phyloP scores from a whole-genome alignment of 1,140 invertebrate genomes.

The Pomacea maculata region DNA sequence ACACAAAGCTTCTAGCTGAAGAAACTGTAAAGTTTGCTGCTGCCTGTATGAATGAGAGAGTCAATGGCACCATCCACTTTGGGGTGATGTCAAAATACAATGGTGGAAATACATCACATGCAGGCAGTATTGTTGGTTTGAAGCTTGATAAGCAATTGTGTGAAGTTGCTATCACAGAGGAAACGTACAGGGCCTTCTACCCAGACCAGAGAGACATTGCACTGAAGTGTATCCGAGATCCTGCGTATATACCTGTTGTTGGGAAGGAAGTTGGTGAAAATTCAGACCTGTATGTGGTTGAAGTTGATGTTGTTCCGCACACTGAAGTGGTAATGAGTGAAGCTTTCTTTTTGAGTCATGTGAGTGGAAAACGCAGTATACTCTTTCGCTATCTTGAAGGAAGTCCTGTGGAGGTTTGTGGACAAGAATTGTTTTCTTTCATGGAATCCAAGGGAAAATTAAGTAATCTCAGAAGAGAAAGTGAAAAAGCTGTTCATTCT shows the following conservation, averaged over 20 bases:
- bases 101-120: background rate
- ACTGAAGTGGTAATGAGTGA: slow-evolving; percentile 5
- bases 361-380: background rate
- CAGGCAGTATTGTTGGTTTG: slow-evolving; percentile 27
- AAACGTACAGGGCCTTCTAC: slow-evolving; percentile 22
- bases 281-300: slow-evolving; percentile 22
- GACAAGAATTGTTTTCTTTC: slow-evolving; percentile 7
- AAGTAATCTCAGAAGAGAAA: slow-evolving; percentile 5
- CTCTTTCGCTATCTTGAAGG: slow-evolving; percentile 19
- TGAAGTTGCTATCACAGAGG: slow-evolving; percentile 11
- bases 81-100: slow-evolving; percentile 21
- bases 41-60: slow-evolving; percentile 36
- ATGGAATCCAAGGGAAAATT: slow-evolving; percentile 14
- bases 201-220: slow-evolving; percentile 15
- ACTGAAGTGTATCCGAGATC: slow-evolving; percentile 23
- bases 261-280: slow-evolving; percentile 1
- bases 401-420: background rate
- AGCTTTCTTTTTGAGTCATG: slow-evolving; percentile 15
- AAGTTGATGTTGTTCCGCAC: slow-evolving; percentile 32
- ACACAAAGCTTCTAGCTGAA: slow-evolving; percentile 1
- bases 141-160: slow-evolving; percentile 7
- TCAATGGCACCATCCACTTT: slow-evolving; percentile 39
- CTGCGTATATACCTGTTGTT: slow-evolving; percentile 30
- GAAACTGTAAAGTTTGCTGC: slow-evolving; percentile 31
- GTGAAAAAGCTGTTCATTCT: slow-evolving; percentile 12